These are phyloP conservation scores for rat (Rattus norvegicus) DNA, from an alignment of 2,113 vertebrate genomes.

Conservation along the genomic window GRCr8 NC_086019.1:64365501-64366000, in stretches of 20 bases:
- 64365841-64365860: too few species aligned
- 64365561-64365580: background rate
- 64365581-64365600: too few species aligned
- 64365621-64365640: background rate
- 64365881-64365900: fast-evolving
- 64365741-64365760: fast-evolving
- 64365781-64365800: fast-evolving
- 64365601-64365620: background rate
- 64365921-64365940: too few species aligned
- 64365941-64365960: background rate
- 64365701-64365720: background rate
- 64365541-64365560: background rate
- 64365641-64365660: background rate
- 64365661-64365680: background rate
- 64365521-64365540: background rate
- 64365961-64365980: background rate
- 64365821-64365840: fast-evolving
- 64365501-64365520: background rate
- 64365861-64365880: background rate
- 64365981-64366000: background rate
- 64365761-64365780: background rate
- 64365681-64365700: background rate
- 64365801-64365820: background rate
- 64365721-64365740: background rate
- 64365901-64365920: too few species aligned